Percentiles rank a stretch among this genome's conserved stretches.
Conservation (phyloP, 2,113 vertebrate genomes). For the Apteryx mantelli region DNA sequence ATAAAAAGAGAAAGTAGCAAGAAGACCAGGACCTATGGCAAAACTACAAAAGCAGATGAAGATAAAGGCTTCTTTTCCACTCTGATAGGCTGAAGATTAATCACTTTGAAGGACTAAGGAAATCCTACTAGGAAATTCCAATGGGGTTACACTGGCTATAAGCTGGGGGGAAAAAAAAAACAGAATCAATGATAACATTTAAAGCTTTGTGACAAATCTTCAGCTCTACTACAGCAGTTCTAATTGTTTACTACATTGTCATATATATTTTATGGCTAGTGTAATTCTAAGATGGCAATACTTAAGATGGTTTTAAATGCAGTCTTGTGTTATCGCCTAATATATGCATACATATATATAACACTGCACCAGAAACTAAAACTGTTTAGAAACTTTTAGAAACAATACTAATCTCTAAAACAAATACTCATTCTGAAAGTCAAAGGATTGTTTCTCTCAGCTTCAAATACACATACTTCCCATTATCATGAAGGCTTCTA, state of each 20-base stretch:
- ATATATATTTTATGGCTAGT: background rate
- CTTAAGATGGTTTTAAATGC: background rate
- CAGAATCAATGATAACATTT: background rate
- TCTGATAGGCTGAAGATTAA: background rate
- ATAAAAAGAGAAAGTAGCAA: fast-evolving
- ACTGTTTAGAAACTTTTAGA: background rate
- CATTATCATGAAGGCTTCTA: background rate
- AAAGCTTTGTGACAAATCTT: background rate
- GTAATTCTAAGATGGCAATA: background rate
- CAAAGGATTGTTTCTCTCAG: background rate
- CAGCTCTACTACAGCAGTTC: background rate
- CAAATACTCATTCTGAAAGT: background rate
- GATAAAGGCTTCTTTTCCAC: background rate
- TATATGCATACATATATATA: background rate
- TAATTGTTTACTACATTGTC: background rate
- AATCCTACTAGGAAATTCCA: background rate
- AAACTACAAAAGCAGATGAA: background rate
- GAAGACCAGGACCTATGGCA: background rate
- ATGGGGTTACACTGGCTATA: fast-evolving
- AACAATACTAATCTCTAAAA: background rate
- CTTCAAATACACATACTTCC: background rate
- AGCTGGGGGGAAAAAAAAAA: background rate
- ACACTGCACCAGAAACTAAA: background rate
- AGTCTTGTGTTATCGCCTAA: background rate
- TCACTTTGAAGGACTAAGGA: background rate